Base-by-base conservation (phyloP, 2,888 invertebrate genomes). In the Drosophila tanythrix region DNA sequence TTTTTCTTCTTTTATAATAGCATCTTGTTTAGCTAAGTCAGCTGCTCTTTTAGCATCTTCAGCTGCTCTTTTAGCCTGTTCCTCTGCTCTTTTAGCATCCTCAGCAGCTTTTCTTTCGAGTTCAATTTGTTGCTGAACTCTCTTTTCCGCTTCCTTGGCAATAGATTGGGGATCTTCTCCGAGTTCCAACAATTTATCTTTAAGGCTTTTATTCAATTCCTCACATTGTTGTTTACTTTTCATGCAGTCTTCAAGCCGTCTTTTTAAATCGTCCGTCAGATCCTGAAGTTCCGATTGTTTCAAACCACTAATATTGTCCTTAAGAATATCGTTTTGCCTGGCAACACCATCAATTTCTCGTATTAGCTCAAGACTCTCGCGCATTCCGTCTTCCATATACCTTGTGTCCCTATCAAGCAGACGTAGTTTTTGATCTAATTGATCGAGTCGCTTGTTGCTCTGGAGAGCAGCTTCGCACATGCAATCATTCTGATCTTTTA, bases 261-360 rank as follows among this genome's bases (percentile, higher is more conserved):
- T 72, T 7, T 67, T 75, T 25, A 91, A 69, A 48, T 90, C 89
- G n/a, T 88, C 81, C 1, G 86, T 73, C 7, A 84, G 55, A 2
- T 72, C 80, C 36, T 81, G 78, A 60, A 87, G 82, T 31, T 91
- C 91, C 6, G 79, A 73, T 10, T 81, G 76, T 55, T 70, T 89
- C 29, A 91, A 67, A 3, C 78, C 72, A 58, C 73, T 81, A 2
- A 91, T 80, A 40, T 81, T 78, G 40, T 76, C 83, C n/a, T 81
- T 69, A 0, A 91, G 76, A 2, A 56, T 65, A 10, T 89, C 88
- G 74, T 91, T 91, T 53, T 83, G 79, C n/a, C 76, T 63, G 29
- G 91, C 85, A 6, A 91, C 77, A 59, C 83, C 82, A 29, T 82
- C 91, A 3, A 92, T 92, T 4, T 92, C 84, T 31, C 76, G 80